These are phyloP conservation scores for Myocastor coypus DNA, from an alignment of 2,113 vertebrate species.

Conservation along the genomic window DNA sequence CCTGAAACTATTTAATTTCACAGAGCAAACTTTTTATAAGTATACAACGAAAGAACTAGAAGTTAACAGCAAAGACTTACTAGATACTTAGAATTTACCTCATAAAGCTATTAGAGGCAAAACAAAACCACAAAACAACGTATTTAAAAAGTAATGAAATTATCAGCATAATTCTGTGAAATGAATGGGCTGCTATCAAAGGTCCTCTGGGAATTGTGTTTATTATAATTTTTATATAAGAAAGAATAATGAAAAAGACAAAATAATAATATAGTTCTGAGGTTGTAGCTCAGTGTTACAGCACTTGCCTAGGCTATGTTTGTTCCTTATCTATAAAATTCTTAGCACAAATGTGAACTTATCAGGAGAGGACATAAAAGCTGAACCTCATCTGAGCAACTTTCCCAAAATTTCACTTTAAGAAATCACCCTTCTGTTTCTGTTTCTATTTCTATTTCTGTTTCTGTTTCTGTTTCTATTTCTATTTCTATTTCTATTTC, in stretches of 20 bases:
- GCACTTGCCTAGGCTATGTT: not conserved
- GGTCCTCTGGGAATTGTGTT: not conserved
- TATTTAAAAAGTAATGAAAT: not conserved
- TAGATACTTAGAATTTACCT: not conserved
- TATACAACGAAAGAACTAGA: not conserved
- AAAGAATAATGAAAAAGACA: not conserved
- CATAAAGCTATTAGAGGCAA: not conserved
- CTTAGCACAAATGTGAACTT: not conserved
- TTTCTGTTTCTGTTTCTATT: not conserved
- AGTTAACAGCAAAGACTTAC: not conserved
- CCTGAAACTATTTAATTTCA: not conserved
- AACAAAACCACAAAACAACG: not conserved
- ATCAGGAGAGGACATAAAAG: not conserved
- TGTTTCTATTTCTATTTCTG: not conserved
- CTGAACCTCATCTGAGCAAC: not conserved
- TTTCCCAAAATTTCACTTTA: not conserved
- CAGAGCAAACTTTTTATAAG: not conserved
- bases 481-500: not conserved
- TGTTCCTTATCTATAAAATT: not conserved
- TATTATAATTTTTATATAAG: not conserved
- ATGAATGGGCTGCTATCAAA: not conserved
- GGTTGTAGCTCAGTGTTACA: not conserved
- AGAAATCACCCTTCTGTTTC: not conserved
- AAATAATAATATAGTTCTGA: not conserved
- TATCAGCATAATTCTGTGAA: not conserved